Evolutionary conservation across 2,113 vertebrate species (phyloP).

Genomic region (Siphamia tubifer): DNA sequence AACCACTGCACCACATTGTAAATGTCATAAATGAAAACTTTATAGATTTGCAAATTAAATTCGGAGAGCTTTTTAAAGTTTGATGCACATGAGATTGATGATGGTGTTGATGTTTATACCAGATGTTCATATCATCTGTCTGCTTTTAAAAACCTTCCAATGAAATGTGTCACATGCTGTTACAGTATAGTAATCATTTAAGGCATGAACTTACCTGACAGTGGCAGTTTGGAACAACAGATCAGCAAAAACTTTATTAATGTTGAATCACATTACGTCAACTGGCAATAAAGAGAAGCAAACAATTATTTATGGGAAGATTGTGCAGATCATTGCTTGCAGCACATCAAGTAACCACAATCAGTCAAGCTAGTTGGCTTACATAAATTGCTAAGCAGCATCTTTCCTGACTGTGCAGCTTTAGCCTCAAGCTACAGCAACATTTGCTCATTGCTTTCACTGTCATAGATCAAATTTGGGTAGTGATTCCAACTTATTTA

Average conservation of each 20-base stretch:
- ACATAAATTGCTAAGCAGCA: constrained; percentile 29
- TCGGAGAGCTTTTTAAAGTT: too few relatives aligned
- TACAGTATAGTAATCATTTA: too few relatives aligned
- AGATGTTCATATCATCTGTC: too few relatives aligned
- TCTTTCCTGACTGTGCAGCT: constrained; percentile 25
- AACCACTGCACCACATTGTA: too few relatives aligned
- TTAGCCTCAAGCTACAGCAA: constrained; percentile 25
- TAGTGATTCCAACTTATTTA: constrained; percentile 38
- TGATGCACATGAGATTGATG: too few relatives aligned
- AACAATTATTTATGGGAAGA: constrained; percentile 41
- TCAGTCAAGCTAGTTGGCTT: constrained; percentile 43
- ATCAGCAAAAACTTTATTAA: not conserved
- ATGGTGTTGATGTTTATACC: too few relatives aligned
- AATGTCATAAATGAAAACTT: too few relatives aligned
- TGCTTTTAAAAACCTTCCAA: too few relatives aligned
- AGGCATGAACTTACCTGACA: too few relatives aligned
- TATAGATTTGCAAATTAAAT: too few relatives aligned
- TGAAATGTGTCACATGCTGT: too few relatives aligned
- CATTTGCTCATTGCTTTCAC: constrained; percentile 12
- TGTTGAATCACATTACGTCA: constrained; percentile 1
- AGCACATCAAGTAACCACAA: constrained; percentile 20
- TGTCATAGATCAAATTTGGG: constrained; percentile 46
- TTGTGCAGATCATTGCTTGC: constrained; percentile 22
- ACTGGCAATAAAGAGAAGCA: constrained; percentile 13
- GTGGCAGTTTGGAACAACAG: not conserved